Evolutionary conservation across 2,113 vertebrate species (phyloP).

Genomic region (Tragelaphus scriptus): DNA sequence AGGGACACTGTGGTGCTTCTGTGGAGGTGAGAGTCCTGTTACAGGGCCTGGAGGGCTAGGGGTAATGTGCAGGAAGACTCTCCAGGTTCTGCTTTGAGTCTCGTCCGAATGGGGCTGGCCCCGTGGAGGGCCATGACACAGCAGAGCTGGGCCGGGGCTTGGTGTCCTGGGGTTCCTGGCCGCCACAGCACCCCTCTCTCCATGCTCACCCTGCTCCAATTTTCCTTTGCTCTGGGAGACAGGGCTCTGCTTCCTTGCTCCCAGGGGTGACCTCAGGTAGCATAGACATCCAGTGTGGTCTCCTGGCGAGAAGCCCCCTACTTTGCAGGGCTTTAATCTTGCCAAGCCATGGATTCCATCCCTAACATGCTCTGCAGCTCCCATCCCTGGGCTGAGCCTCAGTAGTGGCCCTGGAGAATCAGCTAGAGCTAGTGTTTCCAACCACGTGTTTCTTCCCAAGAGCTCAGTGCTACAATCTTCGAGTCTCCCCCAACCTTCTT

Average conservation of each 20-base stretch:
- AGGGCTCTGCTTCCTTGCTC: not conserved
- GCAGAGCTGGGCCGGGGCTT: not conserved
- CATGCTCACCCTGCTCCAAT: not conserved
- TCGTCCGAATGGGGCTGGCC: not conserved
- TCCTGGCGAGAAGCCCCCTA: not conserved
- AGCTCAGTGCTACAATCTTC: not conserved
- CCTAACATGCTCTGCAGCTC: not conserved
- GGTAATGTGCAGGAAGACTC: not conserved
- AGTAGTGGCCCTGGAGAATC: not conserved
- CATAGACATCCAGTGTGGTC: too few relatives aligned
- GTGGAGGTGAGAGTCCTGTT: too few relatives aligned
- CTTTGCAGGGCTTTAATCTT: not conserved
- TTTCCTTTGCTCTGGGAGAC: not conserved
- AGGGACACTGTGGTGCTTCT: too few relatives aligned
- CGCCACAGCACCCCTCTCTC: accelerated
- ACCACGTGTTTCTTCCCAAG: not conserved
- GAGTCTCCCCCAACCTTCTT: not conserved
- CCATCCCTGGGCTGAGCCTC: not conserved
- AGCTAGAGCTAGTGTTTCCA: not conserved
- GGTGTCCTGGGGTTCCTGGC: not conserved
- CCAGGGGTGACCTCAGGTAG: not conserved
- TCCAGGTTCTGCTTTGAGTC: not conserved
- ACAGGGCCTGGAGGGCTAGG: accelerated
- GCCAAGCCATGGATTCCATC: not conserved
- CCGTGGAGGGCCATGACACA: accelerated